Evolutionary conservation across 2,888 invertebrate genomes (phyloP), one percentile per base, ranked within the genome.

Genomic region (Exephanes ischioxanthus): DNA sequence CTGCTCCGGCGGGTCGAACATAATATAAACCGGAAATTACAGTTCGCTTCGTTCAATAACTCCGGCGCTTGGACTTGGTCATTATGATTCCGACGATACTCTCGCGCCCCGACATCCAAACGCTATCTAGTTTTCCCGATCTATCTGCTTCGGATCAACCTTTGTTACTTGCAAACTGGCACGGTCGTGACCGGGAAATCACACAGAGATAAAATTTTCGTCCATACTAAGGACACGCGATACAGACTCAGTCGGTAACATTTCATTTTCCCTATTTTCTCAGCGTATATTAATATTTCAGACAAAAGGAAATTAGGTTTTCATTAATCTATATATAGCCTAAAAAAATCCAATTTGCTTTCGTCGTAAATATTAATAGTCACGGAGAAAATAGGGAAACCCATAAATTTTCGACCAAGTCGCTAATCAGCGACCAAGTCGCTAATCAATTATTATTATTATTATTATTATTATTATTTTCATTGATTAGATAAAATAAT

Each of bases 1-100:
- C 9, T 5, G 19, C 7, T 19, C 30, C n/a, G 11, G 30, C 30
- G 55, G 61, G 26, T 26, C 22, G 58, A 22, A 11, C 58, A 58
- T 73, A 73, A 73, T 48, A 45, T 45, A 30, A n/a, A 45, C 61
- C 73, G 73, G 73, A 73, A 73, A 73, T 73, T 73, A 58, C 61
- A 61, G 61, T 22, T 71, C 61, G 73, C 73, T 63, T 22, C 61
- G 73, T 58, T 33, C 61, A 61, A 61, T 61, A 48, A 61, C 61
- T 73, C 45, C 61, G 55, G 37, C 55, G 26, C 61, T 61, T 58
- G 22, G 22, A 58, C 48, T 55, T 26, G 73, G 26, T 61, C 33
- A 73, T 48, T 73, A 45, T 45, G 61, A 73, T 73, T 73, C 4
- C 45, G 58, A n/a, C 26, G 73, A 61, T 61, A 61, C 61, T 26